Evolutionary conservation across 1,140 invertebrate genomes (phyloP), one percentile per base, ranked within the genome.

Genomic region (Drosophila seguyi): DNA sequence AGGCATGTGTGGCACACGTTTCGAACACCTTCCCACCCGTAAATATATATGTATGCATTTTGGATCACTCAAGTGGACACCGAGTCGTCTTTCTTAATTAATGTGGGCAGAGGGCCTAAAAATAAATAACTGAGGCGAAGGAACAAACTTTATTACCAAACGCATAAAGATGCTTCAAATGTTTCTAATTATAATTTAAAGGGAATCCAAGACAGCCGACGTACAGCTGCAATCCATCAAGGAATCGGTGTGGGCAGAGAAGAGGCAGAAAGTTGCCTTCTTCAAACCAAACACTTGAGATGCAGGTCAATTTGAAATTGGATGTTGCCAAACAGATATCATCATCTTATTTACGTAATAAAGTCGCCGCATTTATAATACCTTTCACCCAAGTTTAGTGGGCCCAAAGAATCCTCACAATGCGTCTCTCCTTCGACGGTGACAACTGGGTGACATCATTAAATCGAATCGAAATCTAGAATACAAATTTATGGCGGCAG

Each of bases 151-250:
- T 72, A 72, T 72, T 72, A 73, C 65, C 60, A 72, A 78, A 50
- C 63, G 20, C 52, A 56, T 75, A 63, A 79, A 72, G 62, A 71
- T 50, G 59, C 61, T 50, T 78, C 78, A 44, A 73, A 53, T 63
- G 44, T 55, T 87, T 87, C 83, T 88, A 87, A 87, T 87, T 84
- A 88, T 86, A 86, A 79, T 86, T 66, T 65, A 52, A 76, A 66
- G 41, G 52, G 58, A 73, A 59, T 41, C 34, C 45, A 47, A 61
- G 31, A 22, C 48, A 52, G 29, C 48, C 58, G 55, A 79, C 78
- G 20, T 52, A 61, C 83, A 88, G 84, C 84, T 87, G 83, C 83
- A 88, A 88, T 87, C 84, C 80, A 88, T 87, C 83, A 88, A 83
- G 65, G 72, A 48, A 62, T 50, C 34, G 52, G 60, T 75, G 71